A percentile compares a stretch with the other conserved stretches of the same genome.
Evolutionary conservation across 2,888 invertebrate species (phyloP).

Genomic region (Chydorus sphaericus): DNA sequence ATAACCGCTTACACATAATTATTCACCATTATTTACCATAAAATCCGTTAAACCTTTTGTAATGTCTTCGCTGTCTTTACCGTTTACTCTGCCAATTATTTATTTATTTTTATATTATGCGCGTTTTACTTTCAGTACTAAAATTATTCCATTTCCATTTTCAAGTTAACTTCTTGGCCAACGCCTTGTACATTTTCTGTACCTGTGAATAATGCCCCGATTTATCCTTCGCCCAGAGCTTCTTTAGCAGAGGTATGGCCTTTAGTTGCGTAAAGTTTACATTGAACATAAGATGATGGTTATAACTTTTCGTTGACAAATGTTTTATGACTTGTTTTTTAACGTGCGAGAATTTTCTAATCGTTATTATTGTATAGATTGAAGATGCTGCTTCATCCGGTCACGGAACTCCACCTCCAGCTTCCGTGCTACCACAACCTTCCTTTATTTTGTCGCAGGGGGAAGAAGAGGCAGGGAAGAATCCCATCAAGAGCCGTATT

Average conservation of each 20-base stretch:
- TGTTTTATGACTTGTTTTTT: background rate
- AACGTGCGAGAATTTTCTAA: background rate
- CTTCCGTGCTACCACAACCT: background rate
- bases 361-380: background rate
- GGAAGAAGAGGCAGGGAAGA: background rate
- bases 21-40: no score
- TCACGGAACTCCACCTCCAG: background rate
- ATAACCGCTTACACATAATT: no score
- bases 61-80: no score
- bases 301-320: no score
- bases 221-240: background rate
- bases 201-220: background rate
- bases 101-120: background rate
- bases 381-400: background rate
- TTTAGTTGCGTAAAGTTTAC: background rate
- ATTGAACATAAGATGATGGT: background rate
- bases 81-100: no score
- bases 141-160: background rate
- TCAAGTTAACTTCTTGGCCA: background rate
- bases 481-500: background rate
- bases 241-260: background rate
- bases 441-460: background rate
- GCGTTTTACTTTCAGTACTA: background rate
- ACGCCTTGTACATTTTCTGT: background rate
- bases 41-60: no score